Percentiles rank a stretch among this genome's conserved stretches.
These are phyloP conservation scores for Dicerorhinus sumatrensis DNA, from an alignment of 2,113 vertebrate genomes.

Conservation along the genomic window DNA sequence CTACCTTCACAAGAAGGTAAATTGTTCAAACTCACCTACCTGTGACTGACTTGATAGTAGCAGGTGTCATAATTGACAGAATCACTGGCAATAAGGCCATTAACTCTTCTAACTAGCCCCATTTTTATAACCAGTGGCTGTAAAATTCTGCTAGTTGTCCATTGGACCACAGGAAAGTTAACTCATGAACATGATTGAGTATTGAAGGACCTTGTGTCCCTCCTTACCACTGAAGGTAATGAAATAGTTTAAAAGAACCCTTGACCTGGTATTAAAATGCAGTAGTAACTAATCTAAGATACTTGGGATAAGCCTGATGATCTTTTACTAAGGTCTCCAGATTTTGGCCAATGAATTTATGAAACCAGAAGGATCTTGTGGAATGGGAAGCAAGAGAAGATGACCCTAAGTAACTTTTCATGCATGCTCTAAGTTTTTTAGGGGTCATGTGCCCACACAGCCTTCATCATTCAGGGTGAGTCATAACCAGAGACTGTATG, in stretches of 20 bases:
- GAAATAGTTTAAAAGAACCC: neutral
- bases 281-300: conserved; percentile 43
- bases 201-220: neutral
- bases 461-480: conserved; percentile 37
- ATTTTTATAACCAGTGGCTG: conserved; percentile 49
- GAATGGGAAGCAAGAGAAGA: neutral
- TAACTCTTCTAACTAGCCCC: neutral
- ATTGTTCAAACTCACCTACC: conserved; percentile 7
- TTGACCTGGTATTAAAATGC: conserved; percentile 20
- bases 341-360: conserved; percentile 56
- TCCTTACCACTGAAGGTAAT: conserved; percentile 3
- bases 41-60: conserved; percentile 4
- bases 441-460: conserved; percentile 21
- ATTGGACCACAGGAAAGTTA: conserved; percentile 41
- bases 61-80: conserved; percentile 34
- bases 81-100: neutral
- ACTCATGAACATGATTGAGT: conserved; percentile 11
- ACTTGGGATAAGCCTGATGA: neutral
- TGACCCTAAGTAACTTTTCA: conserved; percentile 49
- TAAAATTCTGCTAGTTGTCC: conserved; percentile 34
- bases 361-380: conserved; percentile 16
- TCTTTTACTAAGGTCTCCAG: conserved; percentile 11
- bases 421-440: conserved; percentile 22
- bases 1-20: conserved; percentile 33
- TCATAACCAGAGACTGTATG: conserved; percentile 57